These are phyloP conservation scores for Augochlorella aurata DNA, from an alignment of 2,888 invertebrate genomes.

Conservation along the genomic window DNA sequence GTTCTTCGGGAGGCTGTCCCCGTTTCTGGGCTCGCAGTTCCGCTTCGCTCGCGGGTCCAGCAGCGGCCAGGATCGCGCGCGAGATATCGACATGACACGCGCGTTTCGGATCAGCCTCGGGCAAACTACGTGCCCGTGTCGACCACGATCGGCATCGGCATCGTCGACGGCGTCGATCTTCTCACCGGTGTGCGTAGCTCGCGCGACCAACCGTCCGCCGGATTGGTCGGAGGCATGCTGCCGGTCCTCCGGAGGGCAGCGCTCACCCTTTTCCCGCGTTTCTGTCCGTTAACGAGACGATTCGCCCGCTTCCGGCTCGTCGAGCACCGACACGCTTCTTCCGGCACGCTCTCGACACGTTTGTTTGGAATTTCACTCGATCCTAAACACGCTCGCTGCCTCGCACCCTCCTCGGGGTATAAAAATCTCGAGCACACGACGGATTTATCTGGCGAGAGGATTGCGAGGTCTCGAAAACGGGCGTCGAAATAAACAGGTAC, in stretches of 20 bases:
- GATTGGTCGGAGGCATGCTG: slow-evolving; percentile 55
- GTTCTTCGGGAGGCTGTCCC: neutral
- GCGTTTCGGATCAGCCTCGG: slow-evolving; percentile 18
- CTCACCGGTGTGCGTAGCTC: slow-evolving; percentile 23
- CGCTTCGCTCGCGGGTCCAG: slow-evolving; percentile 68
- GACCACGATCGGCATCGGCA: slow-evolving; percentile 29
- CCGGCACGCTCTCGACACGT: neutral
- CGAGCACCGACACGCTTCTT: neutral
- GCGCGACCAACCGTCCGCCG: slow-evolving; percentile 1
- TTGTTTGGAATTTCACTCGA: neutral
- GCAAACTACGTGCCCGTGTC: slow-evolving; percentile 64
- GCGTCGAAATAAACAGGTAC: too few relatives aligned
- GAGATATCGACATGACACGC: slow-evolving; percentile 80
- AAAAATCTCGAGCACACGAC: neutral
- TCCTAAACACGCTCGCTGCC: neutral
- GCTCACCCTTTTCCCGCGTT: slow-evolving; percentile 51
- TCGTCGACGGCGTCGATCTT: slow-evolving; percentile 27
- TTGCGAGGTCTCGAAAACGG: neutral
- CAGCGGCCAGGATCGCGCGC: slow-evolving; percentile 84
- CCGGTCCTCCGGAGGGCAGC: slow-evolving; percentile 41
- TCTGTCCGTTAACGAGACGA: slow-evolving; percentile 37
- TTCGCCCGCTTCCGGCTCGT: neutral
- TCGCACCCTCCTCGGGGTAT: neutral
- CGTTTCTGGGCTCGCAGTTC: slow-evolving; percentile 25
- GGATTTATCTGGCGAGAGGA: slow-evolving; percentile 18